These are phyloP conservation scores for Mallateleia sp. DNA, from an alignment of 2,888 invertebrate species.

Conservation along the genomic window DNA sequence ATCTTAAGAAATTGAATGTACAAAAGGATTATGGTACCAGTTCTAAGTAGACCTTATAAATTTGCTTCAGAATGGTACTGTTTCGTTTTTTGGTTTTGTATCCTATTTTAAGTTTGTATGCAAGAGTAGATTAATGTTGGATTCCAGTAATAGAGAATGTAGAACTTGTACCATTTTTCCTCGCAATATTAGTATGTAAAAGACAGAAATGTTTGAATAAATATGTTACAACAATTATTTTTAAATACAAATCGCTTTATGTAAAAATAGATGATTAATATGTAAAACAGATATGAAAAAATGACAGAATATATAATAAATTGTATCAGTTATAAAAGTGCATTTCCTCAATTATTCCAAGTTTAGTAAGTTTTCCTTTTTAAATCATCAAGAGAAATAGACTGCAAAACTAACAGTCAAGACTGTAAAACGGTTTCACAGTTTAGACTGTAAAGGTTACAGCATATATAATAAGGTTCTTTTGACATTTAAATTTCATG, in stretches of 20 bases:
- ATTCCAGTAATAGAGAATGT: background rate
- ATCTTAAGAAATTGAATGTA: conserved; percentile 37
- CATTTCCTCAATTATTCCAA: no score
- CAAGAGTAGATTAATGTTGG: background rate
- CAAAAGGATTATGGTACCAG: conserved; percentile 56
- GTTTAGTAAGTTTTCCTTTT: no score
- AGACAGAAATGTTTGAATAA: conserved; percentile 6
- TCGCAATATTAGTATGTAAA: conserved; percentile 34
- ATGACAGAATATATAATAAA: conserved; percentile 10
- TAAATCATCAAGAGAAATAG: no score
- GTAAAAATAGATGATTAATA: background rate
- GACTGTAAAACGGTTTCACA: no score
- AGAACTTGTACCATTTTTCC: conserved; percentile 43
- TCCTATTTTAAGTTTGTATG: background rate
- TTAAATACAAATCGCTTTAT: conserved; percentile 22
- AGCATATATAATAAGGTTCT: no score
- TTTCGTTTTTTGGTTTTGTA: background rate
- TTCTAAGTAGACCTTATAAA: background rate
- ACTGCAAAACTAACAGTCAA: no score
- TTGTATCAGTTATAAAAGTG: conserved; percentile 7
- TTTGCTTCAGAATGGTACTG: background rate
- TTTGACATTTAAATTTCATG: no score
- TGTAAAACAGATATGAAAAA: background rate
- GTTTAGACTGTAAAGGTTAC: no score
- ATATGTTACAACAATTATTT: conserved; percentile 1